Evolutionary conservation across 2,797 vertebrate species (phyloP).

Genomic region (Xenops minutus): DNA sequence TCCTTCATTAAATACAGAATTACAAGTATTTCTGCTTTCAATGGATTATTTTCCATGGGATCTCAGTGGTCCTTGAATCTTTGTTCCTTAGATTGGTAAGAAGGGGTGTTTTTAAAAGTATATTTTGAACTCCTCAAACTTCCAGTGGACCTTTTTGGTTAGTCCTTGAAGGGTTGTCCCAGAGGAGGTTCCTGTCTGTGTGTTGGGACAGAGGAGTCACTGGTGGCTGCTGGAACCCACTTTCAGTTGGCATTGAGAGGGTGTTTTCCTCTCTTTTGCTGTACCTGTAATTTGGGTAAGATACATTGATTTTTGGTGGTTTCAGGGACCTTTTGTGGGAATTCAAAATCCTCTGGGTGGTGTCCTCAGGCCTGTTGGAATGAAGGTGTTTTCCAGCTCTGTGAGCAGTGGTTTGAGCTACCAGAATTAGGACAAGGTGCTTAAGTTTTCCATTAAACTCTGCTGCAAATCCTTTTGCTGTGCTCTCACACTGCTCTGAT

Average conservation of each 20-base stretch:
- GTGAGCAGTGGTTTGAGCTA: background rate
- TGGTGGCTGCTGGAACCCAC: background rate
- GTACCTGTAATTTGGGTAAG: background rate
- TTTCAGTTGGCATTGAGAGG: background rate
- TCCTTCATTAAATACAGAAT: background rate
- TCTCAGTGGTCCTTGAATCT: background rate
- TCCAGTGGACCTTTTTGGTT: background rate
- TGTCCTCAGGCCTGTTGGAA: background rate
- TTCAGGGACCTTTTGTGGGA: background rate
- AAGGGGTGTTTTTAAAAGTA: rapidly evolving
- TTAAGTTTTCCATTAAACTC: background rate
- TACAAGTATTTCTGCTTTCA: background rate
- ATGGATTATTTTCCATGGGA: background rate
- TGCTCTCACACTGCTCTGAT: background rate
- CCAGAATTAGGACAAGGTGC: background rate
- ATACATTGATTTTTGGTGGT: background rate
- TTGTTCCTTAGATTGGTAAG: background rate
- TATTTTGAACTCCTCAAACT: background rate
- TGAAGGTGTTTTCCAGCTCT: background rate
- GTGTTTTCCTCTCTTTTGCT: background rate
- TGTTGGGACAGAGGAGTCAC: rapidly evolving
- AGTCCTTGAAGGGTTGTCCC: background rate
- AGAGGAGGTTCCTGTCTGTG: background rate
- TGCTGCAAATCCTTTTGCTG: background rate
- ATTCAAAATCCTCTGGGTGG: background rate